phyloP scores from a whole-genome alignment of 2,888 invertebrate species.

The Drosophila barbarae region DNA sequence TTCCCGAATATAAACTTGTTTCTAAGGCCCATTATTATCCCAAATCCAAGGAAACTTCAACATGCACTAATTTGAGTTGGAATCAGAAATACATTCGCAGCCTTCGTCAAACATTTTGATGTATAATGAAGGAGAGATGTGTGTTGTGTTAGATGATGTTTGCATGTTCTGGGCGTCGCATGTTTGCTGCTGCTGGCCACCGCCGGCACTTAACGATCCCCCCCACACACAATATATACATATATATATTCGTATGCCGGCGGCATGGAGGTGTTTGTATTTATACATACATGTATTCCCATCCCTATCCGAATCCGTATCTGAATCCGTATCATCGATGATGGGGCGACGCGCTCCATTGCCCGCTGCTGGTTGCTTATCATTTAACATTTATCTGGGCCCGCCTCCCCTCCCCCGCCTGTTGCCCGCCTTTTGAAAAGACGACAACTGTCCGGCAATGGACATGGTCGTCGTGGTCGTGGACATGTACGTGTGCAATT shows the following conservation, averaged over 20 bases:
- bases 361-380: constrained; percentile 36
- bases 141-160: constrained; percentile 28
- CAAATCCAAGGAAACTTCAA: constrained; percentile 22
- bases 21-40: constrained; percentile 21
- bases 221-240: neutral
- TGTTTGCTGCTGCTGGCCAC: constrained; percentile 33
- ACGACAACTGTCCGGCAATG: constrained; percentile 14
- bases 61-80: constrained; percentile 26
- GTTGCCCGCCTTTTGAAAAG: neutral
- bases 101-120: constrained; percentile 44
- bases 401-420: neutral
- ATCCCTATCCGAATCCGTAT: constrained; percentile 12
- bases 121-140: constrained; percentile 1
- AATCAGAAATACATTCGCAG: constrained; percentile 13
- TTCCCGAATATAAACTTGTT: constrained; percentile 7
- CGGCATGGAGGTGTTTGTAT: constrained; percentile 22
- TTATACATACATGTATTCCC: neutral
- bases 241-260: constrained; percentile 9
- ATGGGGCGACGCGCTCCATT: constrained; percentile 26
- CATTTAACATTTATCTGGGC: constrained; percentile 32
- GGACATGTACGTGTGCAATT: constrained; percentile 18
- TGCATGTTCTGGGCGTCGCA: constrained; percentile 39
- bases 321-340: constrained; percentile 17
- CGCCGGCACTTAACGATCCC: constrained; percentile 21
- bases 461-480: constrained; percentile 4